Evolutionary conservation across 35 echinoderm and acorn worm species (phyloP).

Genomic region (Holothuria glaberrima): DNA sequence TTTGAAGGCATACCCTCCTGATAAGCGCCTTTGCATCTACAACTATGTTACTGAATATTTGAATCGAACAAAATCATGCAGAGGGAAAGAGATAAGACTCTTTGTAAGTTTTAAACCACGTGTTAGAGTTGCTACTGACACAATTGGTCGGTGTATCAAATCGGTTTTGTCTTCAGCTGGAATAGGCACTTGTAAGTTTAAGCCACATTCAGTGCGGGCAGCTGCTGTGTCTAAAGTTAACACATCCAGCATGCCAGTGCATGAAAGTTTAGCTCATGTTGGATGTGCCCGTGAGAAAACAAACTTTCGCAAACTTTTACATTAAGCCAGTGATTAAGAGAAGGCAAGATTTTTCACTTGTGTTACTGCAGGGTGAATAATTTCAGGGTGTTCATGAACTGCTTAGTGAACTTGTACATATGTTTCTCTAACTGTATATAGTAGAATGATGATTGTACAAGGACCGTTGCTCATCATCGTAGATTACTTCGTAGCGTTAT

Average conservation of each 20-base stretch:
- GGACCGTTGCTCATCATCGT: no score
- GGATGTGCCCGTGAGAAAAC: slow-evolving; percentile 2
- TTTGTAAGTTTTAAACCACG: slow-evolving; percentile 54
- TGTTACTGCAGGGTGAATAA: background rate
- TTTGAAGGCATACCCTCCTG: background rate
- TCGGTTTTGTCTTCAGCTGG: background rate
- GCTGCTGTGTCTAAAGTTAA: slow-evolving; percentile 10
- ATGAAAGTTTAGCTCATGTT: background rate
- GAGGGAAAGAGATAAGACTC: slow-evolving; percentile 24
- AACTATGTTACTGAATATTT: slow-evolving; percentile 18
- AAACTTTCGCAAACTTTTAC: background rate
- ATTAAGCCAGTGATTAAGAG: background rate
- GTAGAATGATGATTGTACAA: no score
- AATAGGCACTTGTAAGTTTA: background rate
- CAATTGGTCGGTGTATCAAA: slow-evolving; percentile 51
- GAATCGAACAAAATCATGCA: background rate
- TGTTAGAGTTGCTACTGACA: slow-evolving; percentile 14
- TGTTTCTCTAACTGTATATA: no score
- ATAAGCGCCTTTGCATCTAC: background rate
- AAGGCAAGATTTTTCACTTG: no score
- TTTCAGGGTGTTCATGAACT: no score
- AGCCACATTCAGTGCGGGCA: slow-evolving; percentile 21
- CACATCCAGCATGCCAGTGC: background rate
- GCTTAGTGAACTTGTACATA: background rate
- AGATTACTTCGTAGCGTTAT: no score